phyloP scores from a whole-genome alignment of 2,888 invertebrate genomes.

The Phalangium opilio region DNA sequence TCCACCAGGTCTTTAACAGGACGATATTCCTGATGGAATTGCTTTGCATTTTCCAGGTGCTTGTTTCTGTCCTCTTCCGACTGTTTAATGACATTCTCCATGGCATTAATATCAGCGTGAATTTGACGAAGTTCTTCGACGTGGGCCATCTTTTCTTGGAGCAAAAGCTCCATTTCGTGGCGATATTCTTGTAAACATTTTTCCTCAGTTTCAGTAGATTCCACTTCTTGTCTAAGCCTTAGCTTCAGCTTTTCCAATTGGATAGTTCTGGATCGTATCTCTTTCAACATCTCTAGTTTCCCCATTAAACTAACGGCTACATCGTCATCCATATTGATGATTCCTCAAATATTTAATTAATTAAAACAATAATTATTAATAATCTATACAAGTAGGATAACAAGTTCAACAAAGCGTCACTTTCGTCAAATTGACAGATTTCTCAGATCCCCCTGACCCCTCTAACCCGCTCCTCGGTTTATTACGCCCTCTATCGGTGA shows the following conservation, averaged over 20 bases:
- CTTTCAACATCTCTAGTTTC: constrained; percentile 82
- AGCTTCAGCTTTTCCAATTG: constrained; percentile 79
- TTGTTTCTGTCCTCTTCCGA: constrained; percentile 81
- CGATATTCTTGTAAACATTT: constrained; percentile 85
- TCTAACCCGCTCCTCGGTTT: no score
- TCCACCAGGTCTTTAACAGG: constrained; percentile 87
- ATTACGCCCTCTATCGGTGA: no score
- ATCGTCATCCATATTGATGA: constrained; percentile 35
- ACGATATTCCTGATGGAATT: constrained; percentile 82
- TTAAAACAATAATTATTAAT: no score
- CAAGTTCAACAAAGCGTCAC: no score
- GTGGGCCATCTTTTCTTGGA: constrained; percentile 98
- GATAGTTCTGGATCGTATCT: constrained; percentile 73
- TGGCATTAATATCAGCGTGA: constrained; percentile 93
- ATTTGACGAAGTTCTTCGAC: constrained; percentile 87
- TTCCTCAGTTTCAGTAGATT: constrained; percentile 81
- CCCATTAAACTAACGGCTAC: constrained; percentile 57
- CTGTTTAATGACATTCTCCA: constrained; percentile 95
- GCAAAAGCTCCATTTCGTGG: constrained; percentile 83
- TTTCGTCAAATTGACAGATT: no score
- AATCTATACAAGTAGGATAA: no score
- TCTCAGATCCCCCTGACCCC: no score
- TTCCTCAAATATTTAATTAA: no score
- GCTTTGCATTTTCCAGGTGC: constrained; percentile 68
- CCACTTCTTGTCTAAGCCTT: constrained; percentile 73